These are phyloP conservation scores for Drosophila aff. DNA, from an alignment of 1,140 invertebrate species.

Conservation along the genomic window DNA sequence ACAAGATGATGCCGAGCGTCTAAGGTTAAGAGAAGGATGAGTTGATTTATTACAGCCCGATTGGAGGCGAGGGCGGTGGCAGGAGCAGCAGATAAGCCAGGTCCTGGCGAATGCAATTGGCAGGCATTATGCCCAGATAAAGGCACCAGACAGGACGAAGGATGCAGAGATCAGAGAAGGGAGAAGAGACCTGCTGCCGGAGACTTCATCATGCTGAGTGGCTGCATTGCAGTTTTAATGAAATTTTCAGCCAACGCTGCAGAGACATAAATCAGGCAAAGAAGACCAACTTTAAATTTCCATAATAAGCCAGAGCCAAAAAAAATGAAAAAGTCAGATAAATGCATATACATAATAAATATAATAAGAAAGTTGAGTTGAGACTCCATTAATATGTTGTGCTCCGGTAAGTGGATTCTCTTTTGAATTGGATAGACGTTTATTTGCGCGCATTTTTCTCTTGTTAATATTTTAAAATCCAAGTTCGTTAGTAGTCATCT, in stretches of 20 bases:
- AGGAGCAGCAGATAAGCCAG: constrained; percentile 52
- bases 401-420: constrained; percentile 40
- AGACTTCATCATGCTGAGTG: constrained; percentile 70
- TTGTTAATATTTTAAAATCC: constrained; percentile 48
- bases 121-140: constrained; percentile 66
- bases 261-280: constrained; percentile 33
- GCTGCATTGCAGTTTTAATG: constrained; percentile 65
- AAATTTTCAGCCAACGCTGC: constrained; percentile 44
- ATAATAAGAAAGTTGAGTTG: constrained; percentile 14
- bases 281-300: constrained; percentile 59
- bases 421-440: constrained; percentile 51
- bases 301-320: constrained; percentile 54
- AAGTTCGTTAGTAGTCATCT: constrained; percentile 12
- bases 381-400: constrained; percentile 72
- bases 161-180: constrained; percentile 8
- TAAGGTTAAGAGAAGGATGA: constrained; percentile 59
- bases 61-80: constrained; percentile 19
- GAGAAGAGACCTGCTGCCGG: constrained; percentile 2
- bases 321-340: constrained; percentile 9
- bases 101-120: constrained; percentile 72
- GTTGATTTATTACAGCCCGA: constrained; percentile 76
- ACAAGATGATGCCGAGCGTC: constrained; percentile 64
- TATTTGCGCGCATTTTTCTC: constrained; percentile 24
- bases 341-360: constrained; percentile 35
- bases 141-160: constrained; percentile 33